Evolutionary conservation across 2,888 invertebrate species (phyloP).

Genomic region (Cartodere bifasciata): DNA sequence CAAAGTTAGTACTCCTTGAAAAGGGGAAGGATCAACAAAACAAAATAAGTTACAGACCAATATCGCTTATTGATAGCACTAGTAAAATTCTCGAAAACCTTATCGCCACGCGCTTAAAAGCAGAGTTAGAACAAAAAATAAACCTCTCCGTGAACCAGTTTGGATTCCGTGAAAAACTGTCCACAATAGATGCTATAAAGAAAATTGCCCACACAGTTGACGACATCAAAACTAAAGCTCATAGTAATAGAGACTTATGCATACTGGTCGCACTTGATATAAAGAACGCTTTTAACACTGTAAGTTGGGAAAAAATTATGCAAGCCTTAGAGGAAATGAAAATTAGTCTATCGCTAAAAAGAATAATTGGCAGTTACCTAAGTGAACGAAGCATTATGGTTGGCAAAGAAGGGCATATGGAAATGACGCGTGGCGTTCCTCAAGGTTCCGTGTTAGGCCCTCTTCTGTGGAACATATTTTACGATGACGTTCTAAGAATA

Average conservation of each 20-base stretch:
- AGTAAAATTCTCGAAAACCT: neutral
- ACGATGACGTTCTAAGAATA: neutral
- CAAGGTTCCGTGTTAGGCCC: constrained; percentile 4
- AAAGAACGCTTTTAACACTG: constrained; percentile 3
- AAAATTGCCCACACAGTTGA: too few species aligned
- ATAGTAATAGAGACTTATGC: too few species aligned
- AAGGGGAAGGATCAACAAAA: neutral
- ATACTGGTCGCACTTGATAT: too few species aligned
- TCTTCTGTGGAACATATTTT: neutral
- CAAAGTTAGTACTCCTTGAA: neutral
- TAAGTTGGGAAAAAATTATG: constrained; percentile 1
- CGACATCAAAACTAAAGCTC: too few species aligned
- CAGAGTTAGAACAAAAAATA: neutral
- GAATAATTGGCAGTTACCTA: neutral
- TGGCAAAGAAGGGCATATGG: neutral
- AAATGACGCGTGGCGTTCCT: constrained; percentile 1
- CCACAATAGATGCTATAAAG: neutral
- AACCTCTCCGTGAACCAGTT: neutral
- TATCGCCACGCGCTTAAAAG: neutral
- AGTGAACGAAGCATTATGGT: neutral
- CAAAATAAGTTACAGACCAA: neutral
- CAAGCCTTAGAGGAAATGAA: neutral
- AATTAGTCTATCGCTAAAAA: neutral
- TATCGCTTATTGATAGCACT: neutral
- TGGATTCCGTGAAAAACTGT: too few species aligned